A percentile compares a stretch with the other conserved stretches of the same genome.
Conservation (phyloP, 1,140 invertebrate genomes). For the Danaus melanippus region DNA sequence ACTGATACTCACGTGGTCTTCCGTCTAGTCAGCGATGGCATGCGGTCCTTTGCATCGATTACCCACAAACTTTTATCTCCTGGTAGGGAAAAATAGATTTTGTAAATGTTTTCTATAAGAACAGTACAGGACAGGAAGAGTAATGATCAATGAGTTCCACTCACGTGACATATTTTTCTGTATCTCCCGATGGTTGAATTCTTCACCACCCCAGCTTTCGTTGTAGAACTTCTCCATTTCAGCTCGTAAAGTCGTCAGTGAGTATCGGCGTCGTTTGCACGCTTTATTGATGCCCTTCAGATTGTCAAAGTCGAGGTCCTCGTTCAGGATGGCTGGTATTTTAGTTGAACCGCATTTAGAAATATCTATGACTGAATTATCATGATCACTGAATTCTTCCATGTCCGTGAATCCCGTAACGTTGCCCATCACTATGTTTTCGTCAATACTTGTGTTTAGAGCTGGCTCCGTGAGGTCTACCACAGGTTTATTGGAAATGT, state of each 20-base stretch:
- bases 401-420: conserved; percentile 42
- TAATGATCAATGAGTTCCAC: conserved; percentile 24
- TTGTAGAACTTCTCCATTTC: conserved; percentile 77
- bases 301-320: conserved; percentile 62
- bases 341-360: conserved; percentile 54
- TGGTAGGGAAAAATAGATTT: conserved; percentile 20
- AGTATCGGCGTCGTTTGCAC: conserved; percentile 44
- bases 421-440: conserved; percentile 57
- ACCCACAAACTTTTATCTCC: conserved; percentile 61
- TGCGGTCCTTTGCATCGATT: conserved; percentile 59
- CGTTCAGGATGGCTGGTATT: conserved; percentile 54
- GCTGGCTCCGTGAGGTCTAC: conserved; percentile 42
- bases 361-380: conserved; percentile 13
- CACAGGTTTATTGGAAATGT: conserved; percentile 18
- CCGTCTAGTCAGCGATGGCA: conserved; percentile 39
- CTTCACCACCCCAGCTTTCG: conserved; percentile 74
- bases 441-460: conserved; percentile 28
- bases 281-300: conserved; percentile 51
- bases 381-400: conserved; percentile 29
- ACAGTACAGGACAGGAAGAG: conserved; percentile 1
- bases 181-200: conserved; percentile 71
- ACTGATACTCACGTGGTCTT: conserved; percentile 36
- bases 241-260: conserved; percentile 49
- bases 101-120: conserved; percentile 4
- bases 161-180: conserved; percentile 74